These are phyloP conservation scores for Ophthalmotilapia sp. DNA, from an alignment of 2,113 vertebrate species.

Conservation along the genomic window DNA sequence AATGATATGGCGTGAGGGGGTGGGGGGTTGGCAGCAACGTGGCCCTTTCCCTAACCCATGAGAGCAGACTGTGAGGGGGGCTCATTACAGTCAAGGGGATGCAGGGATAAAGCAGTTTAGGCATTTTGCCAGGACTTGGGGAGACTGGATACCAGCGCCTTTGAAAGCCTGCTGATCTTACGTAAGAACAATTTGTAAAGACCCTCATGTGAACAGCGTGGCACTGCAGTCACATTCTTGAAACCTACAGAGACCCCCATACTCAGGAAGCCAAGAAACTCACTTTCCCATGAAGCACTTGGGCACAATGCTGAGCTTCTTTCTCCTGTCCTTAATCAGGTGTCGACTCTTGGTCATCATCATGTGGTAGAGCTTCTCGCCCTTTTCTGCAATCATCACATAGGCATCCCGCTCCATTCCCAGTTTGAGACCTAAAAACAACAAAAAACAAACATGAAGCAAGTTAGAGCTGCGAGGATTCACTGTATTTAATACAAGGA, in stretches of 20 bases:
- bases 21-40: neutral
- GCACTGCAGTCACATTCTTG: conserved; percentile 17
- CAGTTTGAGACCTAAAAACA: conserved; percentile 83
- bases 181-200: conserved; percentile 36
- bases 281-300: conserved; percentile 99
- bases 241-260: neutral
- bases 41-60: conserved; percentile 6
- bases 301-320: conserved; percentile 93
- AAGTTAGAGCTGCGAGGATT: neutral
- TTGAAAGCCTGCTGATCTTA: conserved; percentile 40
- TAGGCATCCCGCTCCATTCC: conserved; percentile 98
- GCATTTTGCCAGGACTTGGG: conserved; percentile 36
- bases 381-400: conserved; percentile 96
- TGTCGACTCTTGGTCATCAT: conserved; percentile 95
- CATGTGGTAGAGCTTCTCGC: conserved; percentile 98
- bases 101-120: conserved; percentile 28
- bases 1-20: neutral
- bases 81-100: conserved; percentile 29
- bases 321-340: conserved; percentile 92
- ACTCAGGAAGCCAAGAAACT: conserved; percentile 61
- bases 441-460: neutral
- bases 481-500: neutral
- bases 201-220: conserved; percentile 24
- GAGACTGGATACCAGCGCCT: conserved; percentile 24
- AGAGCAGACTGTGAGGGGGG: conserved; percentile 6